Evolutionary conservation across 2,888 invertebrate species (phyloP), one percentile per base, ranked within the genome.

Genomic region (Dione juno): DNA sequence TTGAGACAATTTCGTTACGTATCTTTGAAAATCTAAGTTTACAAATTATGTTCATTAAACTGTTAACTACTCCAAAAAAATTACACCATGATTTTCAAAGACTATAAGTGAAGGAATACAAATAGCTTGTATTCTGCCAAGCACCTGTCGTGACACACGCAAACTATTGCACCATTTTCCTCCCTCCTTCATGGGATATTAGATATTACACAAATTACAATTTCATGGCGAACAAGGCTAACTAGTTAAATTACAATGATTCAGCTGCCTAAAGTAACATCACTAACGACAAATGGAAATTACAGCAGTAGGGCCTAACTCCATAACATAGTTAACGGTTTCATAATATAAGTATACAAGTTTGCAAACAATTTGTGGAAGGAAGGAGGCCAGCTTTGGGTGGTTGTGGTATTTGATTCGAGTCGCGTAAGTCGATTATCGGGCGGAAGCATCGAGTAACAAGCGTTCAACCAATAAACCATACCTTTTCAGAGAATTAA

Each of bases 341-440:
- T 58, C 59, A 65, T n/a, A 54, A n/a, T 69, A 74, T 10, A 19
- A 78, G 77, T 77, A 79, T 77, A 78, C 77, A 81, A 84, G 95
- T 96, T 96, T 96, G 96, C 96, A 96, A 96, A 96, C 96, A 96
- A 96, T 96, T 96, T 96, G 96, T 95, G 95, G 95, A 94, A 96
- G 93, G 93, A 93, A 89, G 96, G 96, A 96, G 95, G 96, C 96
- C 95, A 95, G 95, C 95, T 89, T 91, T 86, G 82, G 86, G 84
- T 88, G 83, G 83, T 84, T 80, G 77, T 77, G 76, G 80, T 80
- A 81, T 78, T 85, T 86, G 83, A 81, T 82, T 84, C 83, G 84
- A 84, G 85, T 82, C 84, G 85, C 82, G 79, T 84, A 81, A 83
- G 82, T 76, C 76, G 77, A 77, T 79, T 80, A 79, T 82, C 78